Base-by-base conservation (phyloP, 2,888 invertebrate species). In the Epirrhoe tristata region DNA sequence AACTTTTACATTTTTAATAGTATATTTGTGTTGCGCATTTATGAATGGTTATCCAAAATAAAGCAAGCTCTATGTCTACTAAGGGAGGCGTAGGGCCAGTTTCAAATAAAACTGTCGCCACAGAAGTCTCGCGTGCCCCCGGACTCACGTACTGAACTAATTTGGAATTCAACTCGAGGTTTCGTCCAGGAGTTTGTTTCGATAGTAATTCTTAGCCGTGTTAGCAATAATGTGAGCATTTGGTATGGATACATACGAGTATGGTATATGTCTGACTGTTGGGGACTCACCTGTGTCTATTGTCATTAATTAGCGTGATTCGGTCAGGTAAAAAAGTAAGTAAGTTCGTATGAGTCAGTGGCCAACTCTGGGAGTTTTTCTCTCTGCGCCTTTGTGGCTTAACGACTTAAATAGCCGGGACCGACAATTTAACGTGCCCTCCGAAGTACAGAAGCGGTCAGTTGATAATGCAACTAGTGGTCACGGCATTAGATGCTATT, bases 141-240 rank as follows among this genome's bases (percentile, higher is more conserved):
- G 66, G 56, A 73, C 78, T 83, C 86, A 87, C 85, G 88, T 87
- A 81, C 76, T 64, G 63, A 79, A 80, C 84, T 87, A 87, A 90
- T 91, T 90, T 81, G 70, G 87, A 84, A 90, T 90, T 90, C 90
- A 78, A 76, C 73, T 70, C 85, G 80, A 75, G 80, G 77, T 76
- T 77, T 77, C 77, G 74, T 70, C 67, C 68, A 66, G 74, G 81
- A 87, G 85, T 86, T 89, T 88, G 88, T 87, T 90, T 85, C 88
- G 79, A 85, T 81, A 77, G 76, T 78, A 77, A 81, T 81, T 81
- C 79, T 81, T 81, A 76, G 74, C 61, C 53, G 70, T 75, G 75
- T 76, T 75, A 77, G 76, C 73, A 77, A 77, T 74, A 75, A 67
- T 69, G 60, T 58, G 67, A 72, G 69, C 56, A 39, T 69, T 72